Conservation (phyloP, 2,113 vertebrate genomes). For the Brachypodius melanocephalos region DNA sequence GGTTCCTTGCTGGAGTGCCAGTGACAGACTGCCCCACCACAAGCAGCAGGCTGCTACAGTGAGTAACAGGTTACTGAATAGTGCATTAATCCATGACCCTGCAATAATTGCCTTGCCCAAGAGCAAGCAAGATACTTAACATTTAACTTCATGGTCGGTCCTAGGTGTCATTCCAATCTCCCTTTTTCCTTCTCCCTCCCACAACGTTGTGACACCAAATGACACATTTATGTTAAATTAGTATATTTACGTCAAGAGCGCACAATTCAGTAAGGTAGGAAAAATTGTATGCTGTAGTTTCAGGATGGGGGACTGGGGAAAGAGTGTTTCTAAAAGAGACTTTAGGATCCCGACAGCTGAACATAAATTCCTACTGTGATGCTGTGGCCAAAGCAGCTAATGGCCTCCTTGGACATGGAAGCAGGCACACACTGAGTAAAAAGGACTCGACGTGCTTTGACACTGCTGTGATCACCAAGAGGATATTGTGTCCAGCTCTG, state of each 20-base stretch:
- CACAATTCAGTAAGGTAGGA: neutral
- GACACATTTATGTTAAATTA: neutral
- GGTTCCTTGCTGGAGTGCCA: neutral
- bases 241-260: neutral
- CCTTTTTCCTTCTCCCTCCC: neutral
- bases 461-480: neutral
- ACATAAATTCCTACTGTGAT: neutral
- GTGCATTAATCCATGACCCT: neutral
- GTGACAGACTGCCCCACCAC: neutral
- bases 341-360: neutral
- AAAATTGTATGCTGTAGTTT: neutral
- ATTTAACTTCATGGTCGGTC: neutral
- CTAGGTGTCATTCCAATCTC: neutral
- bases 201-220: neutral
- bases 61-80: neutral
- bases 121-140: neutral
- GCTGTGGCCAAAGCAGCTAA: neutral
- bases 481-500: neutral
- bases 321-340: neutral
- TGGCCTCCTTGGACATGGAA: neutral
- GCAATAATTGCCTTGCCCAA: neutral
- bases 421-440: neutral
- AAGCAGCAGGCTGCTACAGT: neutral
- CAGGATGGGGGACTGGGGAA: neutral
- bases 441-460: neutral